Base-by-base conservation (phyloP, 2,888 invertebrate species). In the Syrphus vitripennis region DNA sequence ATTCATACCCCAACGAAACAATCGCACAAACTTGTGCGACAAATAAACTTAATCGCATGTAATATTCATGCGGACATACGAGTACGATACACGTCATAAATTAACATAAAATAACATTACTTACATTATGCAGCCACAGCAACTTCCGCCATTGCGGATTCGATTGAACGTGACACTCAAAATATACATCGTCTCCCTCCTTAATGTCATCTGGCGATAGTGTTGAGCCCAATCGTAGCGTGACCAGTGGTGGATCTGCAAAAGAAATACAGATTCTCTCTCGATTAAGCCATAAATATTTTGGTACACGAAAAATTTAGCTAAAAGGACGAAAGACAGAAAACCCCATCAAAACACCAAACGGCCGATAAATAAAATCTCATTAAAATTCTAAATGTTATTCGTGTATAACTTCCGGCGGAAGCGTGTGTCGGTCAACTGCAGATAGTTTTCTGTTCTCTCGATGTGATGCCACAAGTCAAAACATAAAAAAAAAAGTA, bases 171-270 rank as follows among this genome's bases (percentile, higher is more conserved):
- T 97, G 97, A 93, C 97, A 97, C 93, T 97, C 97, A 93, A 97
- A 97, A 94, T 97, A 97, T 83, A 97, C 97, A 93, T 97, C 97
- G 90, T 97, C 97, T 69, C 97, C 97, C 93, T 97, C 97, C 93
- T 97, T 97, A 93, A 97, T 97, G 93, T 97, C 97, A 88, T 96
- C 95, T 78, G 97, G 95, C 89, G 96, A 96, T 88, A 97, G 94
- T 79, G 97, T 97, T 90, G 96, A 96, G 90, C 97, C 97, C 88
- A 97, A 94, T 83, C 95, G 94, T 89, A 97, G 93, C 72, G 95
- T 95, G 87, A 97, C 97, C 91, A 97, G 95, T 61, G 97, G 97
- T 14, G 97, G 96, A 94, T 97, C 97, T 97, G 94, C 26, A 92
- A 94, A 90, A 67, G 29, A 57, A 53, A 78, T 3, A 55, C 4